Conservation (phyloP, 2,113 vertebrate species). For the Micronycteris hirsuta region DNA sequence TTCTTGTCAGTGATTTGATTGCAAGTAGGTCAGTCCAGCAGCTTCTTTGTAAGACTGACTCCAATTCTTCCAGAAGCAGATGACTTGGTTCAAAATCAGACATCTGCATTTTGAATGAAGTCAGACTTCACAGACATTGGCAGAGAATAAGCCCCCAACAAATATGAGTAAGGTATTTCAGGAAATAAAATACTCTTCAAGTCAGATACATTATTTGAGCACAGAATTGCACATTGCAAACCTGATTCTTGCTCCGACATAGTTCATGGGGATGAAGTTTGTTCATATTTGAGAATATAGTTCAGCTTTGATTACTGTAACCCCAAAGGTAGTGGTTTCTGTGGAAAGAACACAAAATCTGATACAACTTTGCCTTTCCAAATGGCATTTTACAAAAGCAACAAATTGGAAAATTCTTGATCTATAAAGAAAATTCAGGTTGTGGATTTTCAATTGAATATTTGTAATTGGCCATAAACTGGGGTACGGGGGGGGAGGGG, state of each 20-base stretch:
- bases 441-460: slow-evolving; percentile 8
- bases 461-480: not conserved
- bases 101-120: not conserved
- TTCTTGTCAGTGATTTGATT: not conserved
- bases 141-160: not conserved
- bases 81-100: slow-evolving; percentile 8
- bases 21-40: not conserved
- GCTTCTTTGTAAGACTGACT: not conserved
- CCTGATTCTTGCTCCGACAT: not conserved
- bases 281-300: not conserved
- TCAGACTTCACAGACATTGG: not conserved
- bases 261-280: not conserved
- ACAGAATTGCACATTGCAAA: not conserved
- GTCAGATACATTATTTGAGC: not conserved
- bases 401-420: not conserved
- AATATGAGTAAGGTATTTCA: not conserved
- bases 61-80: not conserved
- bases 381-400: not conserved
- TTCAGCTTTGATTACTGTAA: slow-evolving; percentile 24
- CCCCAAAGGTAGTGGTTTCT: not conserved
- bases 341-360: not conserved
- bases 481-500: rapidly evolving
- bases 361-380: not conserved
- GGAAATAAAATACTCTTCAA: not conserved
- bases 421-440: not conserved